phyloP scores from a whole-genome alignment of 2,797 vertebrate species.

The Spondyliosoma cantharus region DNA sequence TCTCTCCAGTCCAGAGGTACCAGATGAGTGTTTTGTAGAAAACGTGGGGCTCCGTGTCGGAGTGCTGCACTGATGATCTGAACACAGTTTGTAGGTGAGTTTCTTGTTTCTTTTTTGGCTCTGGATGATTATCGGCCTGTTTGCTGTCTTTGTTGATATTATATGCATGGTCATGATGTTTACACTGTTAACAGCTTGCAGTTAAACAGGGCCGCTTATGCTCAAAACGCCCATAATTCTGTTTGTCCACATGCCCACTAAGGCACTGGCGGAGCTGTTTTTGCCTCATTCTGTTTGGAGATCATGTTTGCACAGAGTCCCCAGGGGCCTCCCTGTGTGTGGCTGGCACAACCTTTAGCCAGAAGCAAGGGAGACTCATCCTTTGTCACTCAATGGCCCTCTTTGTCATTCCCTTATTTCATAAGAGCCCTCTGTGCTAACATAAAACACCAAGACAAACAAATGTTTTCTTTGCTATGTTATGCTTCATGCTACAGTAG shows the following conservation, averaged over 20 bases:
- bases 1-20: slow-evolving; percentile 46
- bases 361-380: slow-evolving; percentile 45
- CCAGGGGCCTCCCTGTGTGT: slow-evolving; percentile 47
- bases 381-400: slow-evolving; percentile 55
- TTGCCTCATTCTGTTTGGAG: slow-evolving; percentile 58
- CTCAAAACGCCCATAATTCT: slow-evolving; percentile 7
- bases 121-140: background rate
- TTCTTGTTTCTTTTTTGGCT: background rate
- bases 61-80: slow-evolving; percentile 69
- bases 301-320: slow-evolving; percentile 60
- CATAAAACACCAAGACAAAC: slow-evolving; percentile 22
- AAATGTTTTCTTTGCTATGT: slow-evolving; percentile 22
- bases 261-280: slow-evolving; percentile 13
- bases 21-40: slow-evolving; percentile 69
- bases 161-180: slow-evolving; percentile 9
- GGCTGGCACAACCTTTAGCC: slow-evolving; percentile 65
- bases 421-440: slow-evolving; percentile 34
- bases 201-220: background rate
- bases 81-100: slow-evolving; percentile 70
- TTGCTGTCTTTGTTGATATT: slow-evolving; percentile 14
- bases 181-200: slow-evolving; percentile 14
- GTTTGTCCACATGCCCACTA: slow-evolving; percentile 27
- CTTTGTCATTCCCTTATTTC: slow-evolving; percentile 52
- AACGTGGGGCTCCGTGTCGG: slow-evolving; percentile 38
- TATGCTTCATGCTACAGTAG: background rate